Evolutionary conservation across 2,797 vertebrate genomes (phyloP).

Genomic region (Myioborus melanocephalus): DNA sequence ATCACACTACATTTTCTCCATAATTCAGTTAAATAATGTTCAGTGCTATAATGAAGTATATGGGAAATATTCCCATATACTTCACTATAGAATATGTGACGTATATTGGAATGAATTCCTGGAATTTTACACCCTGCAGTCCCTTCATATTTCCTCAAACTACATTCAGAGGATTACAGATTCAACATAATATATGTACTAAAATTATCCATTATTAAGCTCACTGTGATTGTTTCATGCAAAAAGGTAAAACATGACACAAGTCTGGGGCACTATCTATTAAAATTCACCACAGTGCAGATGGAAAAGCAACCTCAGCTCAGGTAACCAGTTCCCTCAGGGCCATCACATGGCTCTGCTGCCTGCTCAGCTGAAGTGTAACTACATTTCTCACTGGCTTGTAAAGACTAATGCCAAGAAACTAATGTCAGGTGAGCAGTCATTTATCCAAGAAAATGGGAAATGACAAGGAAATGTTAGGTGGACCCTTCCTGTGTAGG

Average conservation of each 20-base stretch:
- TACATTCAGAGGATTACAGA: background rate
- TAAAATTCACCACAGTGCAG: background rate
- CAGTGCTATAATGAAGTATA: background rate
- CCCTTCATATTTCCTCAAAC: background rate
- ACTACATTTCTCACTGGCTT: background rate
- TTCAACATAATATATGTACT: background rate
- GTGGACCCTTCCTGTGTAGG: fast-evolving
- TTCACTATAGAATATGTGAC: background rate
- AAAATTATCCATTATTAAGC: background rate
- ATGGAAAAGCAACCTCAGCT: background rate
- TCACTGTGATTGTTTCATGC: background rate
- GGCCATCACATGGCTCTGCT: background rate
- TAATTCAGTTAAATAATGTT: background rate
- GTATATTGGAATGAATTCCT: background rate
- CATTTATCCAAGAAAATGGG: background rate
- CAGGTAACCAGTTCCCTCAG: background rate
- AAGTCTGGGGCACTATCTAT: background rate
- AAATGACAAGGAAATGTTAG: background rate
- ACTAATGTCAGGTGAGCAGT: background rate
- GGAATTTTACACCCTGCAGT: background rate
- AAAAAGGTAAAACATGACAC: fast-evolving
- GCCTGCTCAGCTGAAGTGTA: background rate
- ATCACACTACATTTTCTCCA: background rate
- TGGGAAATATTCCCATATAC: background rate
- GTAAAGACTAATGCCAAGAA: background rate